Percentiles rank a stretch among this genome's conserved stretches.
Conservation (phyloP, 2,797 vertebrate genomes). For the Pitangus sulphuratus region DNA sequence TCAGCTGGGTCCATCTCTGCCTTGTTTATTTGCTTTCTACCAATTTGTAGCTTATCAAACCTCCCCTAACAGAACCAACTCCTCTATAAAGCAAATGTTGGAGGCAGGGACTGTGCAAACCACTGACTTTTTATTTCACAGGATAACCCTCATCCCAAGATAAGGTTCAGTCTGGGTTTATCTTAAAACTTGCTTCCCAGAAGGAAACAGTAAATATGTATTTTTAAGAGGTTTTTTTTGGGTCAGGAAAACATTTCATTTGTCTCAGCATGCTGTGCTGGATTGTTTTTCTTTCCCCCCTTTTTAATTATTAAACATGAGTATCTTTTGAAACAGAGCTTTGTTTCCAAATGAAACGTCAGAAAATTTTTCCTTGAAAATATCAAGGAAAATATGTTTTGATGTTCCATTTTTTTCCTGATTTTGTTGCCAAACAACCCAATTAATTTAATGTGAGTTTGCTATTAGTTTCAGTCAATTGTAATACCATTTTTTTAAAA, state of each 20-base stretch:
- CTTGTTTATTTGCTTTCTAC: neutral
- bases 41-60: neutral
- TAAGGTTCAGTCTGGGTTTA: neutral
- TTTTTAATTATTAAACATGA: slow-evolving; percentile 19
- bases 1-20: neutral
- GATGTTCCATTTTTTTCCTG: neutral
- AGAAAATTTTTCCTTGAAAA: neutral
- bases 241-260: neutral
- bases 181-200: neutral
- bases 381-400: neutral
- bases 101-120: accelerated
- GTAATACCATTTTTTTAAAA: neutral
- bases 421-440: neutral
- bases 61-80: neutral
- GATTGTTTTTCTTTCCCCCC: neutral
- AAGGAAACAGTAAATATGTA: neutral
- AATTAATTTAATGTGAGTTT: neutral
- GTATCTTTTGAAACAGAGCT: neutral
- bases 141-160: neutral
- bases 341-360: neutral
- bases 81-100: accelerated
- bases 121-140: neutral
- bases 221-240: neutral
- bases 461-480: neutral
- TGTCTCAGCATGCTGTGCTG: neutral